Evolutionary conservation across 2,888 invertebrate genomes (phyloP).

Genomic region (Blastobasis adustella): DNA sequence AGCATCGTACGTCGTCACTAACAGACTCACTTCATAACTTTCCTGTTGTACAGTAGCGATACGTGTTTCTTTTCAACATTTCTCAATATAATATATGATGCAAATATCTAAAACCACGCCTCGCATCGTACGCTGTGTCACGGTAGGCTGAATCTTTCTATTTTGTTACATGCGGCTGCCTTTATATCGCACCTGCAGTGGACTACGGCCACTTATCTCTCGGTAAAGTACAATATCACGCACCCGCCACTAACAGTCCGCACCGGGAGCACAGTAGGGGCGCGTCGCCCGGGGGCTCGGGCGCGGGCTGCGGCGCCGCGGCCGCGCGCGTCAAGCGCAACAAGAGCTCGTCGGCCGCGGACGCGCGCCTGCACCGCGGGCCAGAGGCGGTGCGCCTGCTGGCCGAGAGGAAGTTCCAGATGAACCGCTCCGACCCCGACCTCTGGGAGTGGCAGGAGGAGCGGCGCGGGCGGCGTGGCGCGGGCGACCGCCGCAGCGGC

Average conservation of each 20-base stretch:
- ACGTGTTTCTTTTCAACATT: too few relatives aligned
- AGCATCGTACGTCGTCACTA: too few relatives aligned
- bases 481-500: conserved; percentile 52
- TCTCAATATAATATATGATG: too few relatives aligned
- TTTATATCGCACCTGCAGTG: conserved; percentile 77
- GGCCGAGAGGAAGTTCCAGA: conserved; percentile 52
- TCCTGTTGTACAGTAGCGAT: too few relatives aligned
- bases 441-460: conserved; percentile 56
- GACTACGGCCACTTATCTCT: conserved; percentile 78
- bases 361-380: conserved; percentile 47
- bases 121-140: conserved; percentile 15
- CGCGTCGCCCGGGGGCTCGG: conserved; percentile 39
- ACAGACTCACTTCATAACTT: too few relatives aligned
- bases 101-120: too few relatives aligned
- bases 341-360: conserved; percentile 68
- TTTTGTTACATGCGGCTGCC: conserved; percentile 77
- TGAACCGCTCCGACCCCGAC: conserved; percentile 68
- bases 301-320: conserved; percentile 42
- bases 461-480: conserved; percentile 33
- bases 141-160: conserved; percentile 60
- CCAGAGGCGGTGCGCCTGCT: conserved; percentile 55
- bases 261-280: conserved; percentile 61
- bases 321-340: conserved; percentile 61
- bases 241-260: conserved; percentile 71
- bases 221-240: conserved; percentile 83